Base-by-base conservation (phyloP, 2,113 vertebrate genomes). In the Eulemur rufifrons region DNA sequence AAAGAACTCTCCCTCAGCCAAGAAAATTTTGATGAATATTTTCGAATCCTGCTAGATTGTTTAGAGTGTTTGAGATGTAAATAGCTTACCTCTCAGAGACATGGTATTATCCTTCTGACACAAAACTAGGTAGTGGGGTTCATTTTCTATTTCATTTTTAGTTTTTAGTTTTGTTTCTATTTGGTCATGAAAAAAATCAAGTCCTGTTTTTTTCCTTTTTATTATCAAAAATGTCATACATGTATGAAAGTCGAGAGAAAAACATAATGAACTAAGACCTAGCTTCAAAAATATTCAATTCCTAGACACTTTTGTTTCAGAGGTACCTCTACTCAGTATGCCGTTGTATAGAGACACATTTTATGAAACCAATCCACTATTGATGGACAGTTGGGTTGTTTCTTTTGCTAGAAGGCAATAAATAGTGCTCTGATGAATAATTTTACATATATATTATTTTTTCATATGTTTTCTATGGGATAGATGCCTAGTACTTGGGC, bases 21-120 rank as follows among this genome's bases (percentile, higher is more conserved):
- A 93, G 42, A 71, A 95, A 94, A 93, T 66, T 94, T 85, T 80
- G 34, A 76, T 90, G 18, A 91, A 8, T 81, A 47, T 29, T 88
- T 95, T 87, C 66, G 10, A 78, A 68, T 69, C 23, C 73, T 83
- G 45, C 54, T 84, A 93, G 96, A 83, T 47, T 93, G 39, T 84
- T 95, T 86, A 73, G 1, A 82, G 37, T 18, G 17, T 39, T 83
- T 89, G 13, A 74, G 73, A 89, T 81, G 32, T 39, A 93, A 84
- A 89, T 87, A 85, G 27, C 13, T 82, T 39, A 82, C 42, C 47
- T 95, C 54, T 96, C 39, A 39, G 50, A 89, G 21, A 88, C 14
- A 61, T 32, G 34, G 1, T 42, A 91, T 94, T 86, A 80, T 2
- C 50, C 34, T 68, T 54, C 45, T 92, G 59, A 86, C 50, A 92